Percentiles rank a stretch among this genome's conserved stretches.
These are phyloP conservation scores for Struthidea cinerea DNA, from an alignment of 2,113 vertebrate genomes.

Conservation along the genomic window DNA sequence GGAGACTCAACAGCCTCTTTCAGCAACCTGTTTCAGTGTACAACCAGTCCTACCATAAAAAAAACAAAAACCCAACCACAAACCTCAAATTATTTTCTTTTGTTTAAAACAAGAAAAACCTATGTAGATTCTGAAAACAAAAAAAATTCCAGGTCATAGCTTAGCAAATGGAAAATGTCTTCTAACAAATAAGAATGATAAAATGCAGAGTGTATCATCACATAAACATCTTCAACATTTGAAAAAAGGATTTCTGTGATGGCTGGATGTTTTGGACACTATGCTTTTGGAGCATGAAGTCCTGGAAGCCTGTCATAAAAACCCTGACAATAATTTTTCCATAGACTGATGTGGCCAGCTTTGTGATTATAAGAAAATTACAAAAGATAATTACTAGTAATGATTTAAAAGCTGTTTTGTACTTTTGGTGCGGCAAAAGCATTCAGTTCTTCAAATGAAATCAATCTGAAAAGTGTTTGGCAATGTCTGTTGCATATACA, in stretches of 20 bases:
- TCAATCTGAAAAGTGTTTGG: background rate
- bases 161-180: background rate
- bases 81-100: background rate
- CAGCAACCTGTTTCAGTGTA: background rate
- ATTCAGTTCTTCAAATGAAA: background rate
- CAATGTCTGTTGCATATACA: background rate
- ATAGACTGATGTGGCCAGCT: background rate
- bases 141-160: background rate
- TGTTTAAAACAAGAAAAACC: background rate
- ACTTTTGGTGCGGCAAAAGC: background rate
- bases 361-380: background rate
- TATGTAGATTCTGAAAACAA: background rate
- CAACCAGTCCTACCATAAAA: background rate
- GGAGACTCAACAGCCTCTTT: background rate
- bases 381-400: background rate
- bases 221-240: background rate
- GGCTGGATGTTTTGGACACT: background rate
- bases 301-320: background rate
- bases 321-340: background rate
- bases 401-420: background rate
- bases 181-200: background rate
- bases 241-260: background rate
- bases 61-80: accelerated
- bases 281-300: background rate
- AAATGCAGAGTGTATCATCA: background rate